Base-by-base conservation (phyloP, 2,888 invertebrate species). In the Seira sanloemensis region DNA sequence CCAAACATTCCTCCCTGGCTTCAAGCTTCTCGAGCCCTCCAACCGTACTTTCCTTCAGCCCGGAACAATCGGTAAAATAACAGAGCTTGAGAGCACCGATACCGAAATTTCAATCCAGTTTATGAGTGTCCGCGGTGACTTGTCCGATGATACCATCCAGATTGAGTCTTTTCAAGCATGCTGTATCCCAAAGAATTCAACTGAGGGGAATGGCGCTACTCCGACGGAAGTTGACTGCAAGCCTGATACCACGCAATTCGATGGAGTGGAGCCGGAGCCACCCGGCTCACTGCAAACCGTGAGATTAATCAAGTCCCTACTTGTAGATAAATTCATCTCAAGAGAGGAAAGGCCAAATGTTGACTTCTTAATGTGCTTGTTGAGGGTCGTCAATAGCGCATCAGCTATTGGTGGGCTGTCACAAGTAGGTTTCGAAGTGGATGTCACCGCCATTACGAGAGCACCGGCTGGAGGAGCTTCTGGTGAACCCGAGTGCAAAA, bases 201-300 rank as follows among this genome's bases (percentile, higher is more conserved):
- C 58, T 21, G 19, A 12, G 24, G 66, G 4, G 1, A 37, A 67
- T 16, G 19, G 27, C n/a, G 37, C 1, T 12, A 18, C n/a, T 2
- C 58, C 58, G 2, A 58, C 58, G 2, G 68, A 27, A 4, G 12
- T 4, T 4, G n/a, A 67, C n/a, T 80, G 80, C 26, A 37, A 58
- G 19, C 24, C 26, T 1, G 24, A 69, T 21, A 26, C 75, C 1
- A 46, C 26, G 12, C 0, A 67, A 2, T 16, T 58, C n/a, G 67
- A 68, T 62, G 24, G 27, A 25, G 4, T 2, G 5, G 23, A 9
- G 9, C 46, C 72, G 46, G n/a, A 5, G 2, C 18, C 19, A 9
- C 27, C 66, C 0, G 71, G 67, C 0, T 0, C 16, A 2, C 0
- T 7, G 21, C 87, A 87, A 74, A 26, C 16, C 1, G 86, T 86